Evolutionary conservation across 1,140 invertebrate genomes (phyloP), one percentile per base, ranked within the genome.

Genomic region (Nasonia longicornis): DNA sequence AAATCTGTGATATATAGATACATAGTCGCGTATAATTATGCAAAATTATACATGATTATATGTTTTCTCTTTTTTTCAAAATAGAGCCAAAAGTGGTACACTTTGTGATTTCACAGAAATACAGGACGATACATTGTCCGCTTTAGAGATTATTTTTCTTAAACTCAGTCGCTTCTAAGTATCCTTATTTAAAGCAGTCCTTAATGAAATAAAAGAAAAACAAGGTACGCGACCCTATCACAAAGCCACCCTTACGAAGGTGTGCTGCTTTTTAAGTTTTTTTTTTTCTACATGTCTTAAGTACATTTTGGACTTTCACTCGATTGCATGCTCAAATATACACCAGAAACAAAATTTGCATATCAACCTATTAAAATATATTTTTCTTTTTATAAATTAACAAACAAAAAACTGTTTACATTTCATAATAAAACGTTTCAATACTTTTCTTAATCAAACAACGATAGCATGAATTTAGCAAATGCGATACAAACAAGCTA

Each of bases 101-200:
- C 66, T 80, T 77, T 75, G 52, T 76, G 67, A 42, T 81, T 76
- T 10, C 45, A 4, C 35, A 42, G 29, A 75, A 76, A 42, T 63
- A 70, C n/a, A 7, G 10, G 58, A 75, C 72, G 63, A 63, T 16
- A 71, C 70, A 22, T 48, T 29, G 66, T 70, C 48, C 45, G 31
- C 14, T 14, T 12, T 4, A 71, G 80, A 76, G 80, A 81, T 81
- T 77, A 81, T 81, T 81, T 77, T 77, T 81, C 80, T 72, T 81
- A 77, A 72, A 58, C 16, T 69, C 73, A 70, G 63, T 76, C 45
- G 31, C 7, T 70, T 31, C 35, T 48, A 70, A 48, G 66, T 16
- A 22, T 67, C 31, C 29, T 70, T 72, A 72, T 66, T 77, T 38
- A 48, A 81, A 76, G 52, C 58, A 77, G 52, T 72, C 14, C 35